Evolutionary conservation across 2,888 invertebrate species (phyloP), one percentile per base, ranked within the genome.

Genomic region (Erannis defoliaria): DNA sequence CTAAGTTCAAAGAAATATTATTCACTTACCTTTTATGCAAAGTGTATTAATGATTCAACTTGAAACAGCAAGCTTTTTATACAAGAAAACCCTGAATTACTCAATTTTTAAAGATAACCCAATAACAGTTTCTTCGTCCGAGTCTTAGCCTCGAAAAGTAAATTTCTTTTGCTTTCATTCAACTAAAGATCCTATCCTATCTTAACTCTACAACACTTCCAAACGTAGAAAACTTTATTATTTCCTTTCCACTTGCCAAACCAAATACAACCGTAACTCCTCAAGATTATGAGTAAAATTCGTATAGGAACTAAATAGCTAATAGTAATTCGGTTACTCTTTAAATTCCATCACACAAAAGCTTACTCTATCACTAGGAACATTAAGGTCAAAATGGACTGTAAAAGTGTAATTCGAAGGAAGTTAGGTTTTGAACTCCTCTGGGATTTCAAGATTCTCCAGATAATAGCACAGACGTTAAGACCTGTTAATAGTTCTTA

Each of bases 401-500:
- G 21, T 16, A 26, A 23, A 43, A n/a, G 14, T 40, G 35, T 23
- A 33, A 18, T 18, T 50, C 12, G 3, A 19, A 45, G 31, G 14
- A 43, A 46, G 45, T 45, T 29, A 21, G 33, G 43, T 37, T 33
- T 42, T 29, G 5, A 46, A 42, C 54, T 67, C 60, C 46, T 65
- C 33, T 16, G 43, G 55, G 57, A 49, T 50, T 53, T 40, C 42
- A 51, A 33, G 45, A 59, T 35, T 55, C 37, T 33, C 43, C 42
- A 42, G 42, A 59, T 67, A 65, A 65, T 67, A 57, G 64, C 61
- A 64, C 62, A 51, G 48, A 45, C 40, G 8, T 38, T 57, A 62
- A 60, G 63, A 65, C 53, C 62, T 62, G 62, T 61, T 62, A 66
- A 63, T 66, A 62, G 62, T 62, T 66, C 55, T 56, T 33, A 59